These are phyloP conservation scores for Himalopsyche phryganea DNA, from an alignment of 1,140 invertebrate species.

Conservation along the genomic window DNA sequence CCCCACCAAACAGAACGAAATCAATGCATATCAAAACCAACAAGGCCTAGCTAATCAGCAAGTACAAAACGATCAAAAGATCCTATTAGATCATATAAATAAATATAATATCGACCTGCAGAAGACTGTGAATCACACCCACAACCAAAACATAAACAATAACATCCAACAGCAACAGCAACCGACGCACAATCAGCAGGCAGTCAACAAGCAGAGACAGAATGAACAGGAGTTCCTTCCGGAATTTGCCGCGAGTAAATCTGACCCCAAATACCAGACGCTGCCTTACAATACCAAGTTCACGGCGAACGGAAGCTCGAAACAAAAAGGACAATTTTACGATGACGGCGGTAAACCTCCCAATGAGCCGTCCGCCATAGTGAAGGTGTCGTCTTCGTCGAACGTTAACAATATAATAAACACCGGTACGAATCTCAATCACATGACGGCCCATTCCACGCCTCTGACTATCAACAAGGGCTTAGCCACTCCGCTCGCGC, in stretches of 20 bases:
- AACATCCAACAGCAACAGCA: conserved; percentile 39
- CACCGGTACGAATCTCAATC: conserved; percentile 42
- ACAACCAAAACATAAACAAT: conserved; percentile 26
- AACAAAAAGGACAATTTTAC: conserved; percentile 42
- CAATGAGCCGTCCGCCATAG: conserved; percentile 29
- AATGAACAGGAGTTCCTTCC: conserved; percentile 53
- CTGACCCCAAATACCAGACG: conserved; percentile 91
- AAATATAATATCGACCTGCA: conserved; percentile 39
- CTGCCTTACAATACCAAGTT: conserved; percentile 87
- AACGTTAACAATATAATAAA: conserved; percentile 30
- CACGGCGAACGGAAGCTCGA: conserved; percentile 52
- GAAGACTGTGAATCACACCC: conserved; percentile 30
- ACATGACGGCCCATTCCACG: conserved; percentile 65
- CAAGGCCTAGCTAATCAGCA: conserved; percentile 44
- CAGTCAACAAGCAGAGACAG: conserved; percentile 41
- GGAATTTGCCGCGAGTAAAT: conserved; percentile 66
- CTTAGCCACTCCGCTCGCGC: conserved; percentile 57
- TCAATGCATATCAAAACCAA: conserved; percentile 39
- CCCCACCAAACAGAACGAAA: conserved; percentile 43
- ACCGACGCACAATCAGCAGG: conserved; percentile 44
- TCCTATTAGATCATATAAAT: conserved; percentile 46
- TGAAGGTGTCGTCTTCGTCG: conserved; percentile 29
- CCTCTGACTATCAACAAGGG: conserved; percentile 66
- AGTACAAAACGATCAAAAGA: conserved; percentile 42
- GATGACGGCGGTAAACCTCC: conserved; percentile 22